These are phyloP conservation scores for Stegana nigrithorax DNA, from an alignment of 2,888 invertebrate genomes.

Conservation along the genomic window DNA sequence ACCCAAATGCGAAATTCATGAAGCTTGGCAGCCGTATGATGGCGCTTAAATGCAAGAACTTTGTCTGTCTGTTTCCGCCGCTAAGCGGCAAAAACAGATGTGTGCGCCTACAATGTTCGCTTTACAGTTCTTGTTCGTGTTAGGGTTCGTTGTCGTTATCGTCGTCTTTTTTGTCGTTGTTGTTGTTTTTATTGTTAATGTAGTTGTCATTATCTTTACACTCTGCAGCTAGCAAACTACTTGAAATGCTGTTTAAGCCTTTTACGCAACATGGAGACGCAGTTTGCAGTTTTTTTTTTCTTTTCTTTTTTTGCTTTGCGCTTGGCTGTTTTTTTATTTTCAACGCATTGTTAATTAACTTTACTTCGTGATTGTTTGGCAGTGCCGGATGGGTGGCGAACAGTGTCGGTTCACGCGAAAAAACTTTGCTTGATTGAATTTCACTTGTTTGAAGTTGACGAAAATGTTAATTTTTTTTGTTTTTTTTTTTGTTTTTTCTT, in stretches of 20 bases:
- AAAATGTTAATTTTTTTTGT: too few relatives aligned
- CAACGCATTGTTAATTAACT: slow-evolving; percentile 57
- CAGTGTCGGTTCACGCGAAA: too few relatives aligned
- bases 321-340: slow-evolving; percentile 13
- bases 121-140: background rate
- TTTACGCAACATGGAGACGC: too few relatives aligned
- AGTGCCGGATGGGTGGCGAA: background rate
- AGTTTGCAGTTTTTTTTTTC: too few relatives aligned
- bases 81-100: background rate
- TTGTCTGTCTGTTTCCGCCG: background rate
- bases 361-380: slow-evolving; percentile 23
- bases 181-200: slow-evolving; percentile 37
- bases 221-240: slow-evolving; percentile 44
- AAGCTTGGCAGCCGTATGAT: background rate
- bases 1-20: background rate
- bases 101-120: background rate
- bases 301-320: background rate
- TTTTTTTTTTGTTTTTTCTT: background rate
- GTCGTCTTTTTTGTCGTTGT: background rate
- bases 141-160: background rate
- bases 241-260: slow-evolving; percentile 45
- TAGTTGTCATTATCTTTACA: too few relatives aligned
- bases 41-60: background rate
- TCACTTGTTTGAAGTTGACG: too few relatives aligned
- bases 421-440: too few relatives aligned